A percentile compares a stretch with the other conserved stretches of the same genome.
phyloP scores from a whole-genome alignment of 2,113 vertebrate species.

The Athene cunicularia region DNA sequence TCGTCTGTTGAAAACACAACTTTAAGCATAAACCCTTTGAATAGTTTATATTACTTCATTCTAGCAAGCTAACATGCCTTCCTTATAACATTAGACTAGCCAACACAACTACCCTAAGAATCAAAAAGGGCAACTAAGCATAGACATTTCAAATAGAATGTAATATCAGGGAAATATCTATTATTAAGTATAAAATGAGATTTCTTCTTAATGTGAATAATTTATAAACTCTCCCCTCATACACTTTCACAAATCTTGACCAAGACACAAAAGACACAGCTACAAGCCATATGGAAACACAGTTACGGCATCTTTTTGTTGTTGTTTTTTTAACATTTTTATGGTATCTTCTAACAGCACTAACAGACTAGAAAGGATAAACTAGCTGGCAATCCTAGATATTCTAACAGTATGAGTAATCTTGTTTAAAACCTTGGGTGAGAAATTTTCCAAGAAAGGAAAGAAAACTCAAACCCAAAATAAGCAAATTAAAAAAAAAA shows the following conservation, averaged over 20 bases:
- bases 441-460: background rate
- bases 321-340: background rate
- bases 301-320: background rate
- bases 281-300: background rate
- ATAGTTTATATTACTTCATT: background rate
- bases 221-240: background rate
- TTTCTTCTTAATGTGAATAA: background rate
- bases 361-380: background rate
- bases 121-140: background rate
- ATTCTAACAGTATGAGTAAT: background rate
- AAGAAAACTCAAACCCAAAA: background rate
- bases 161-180: background rate
- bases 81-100: background rate
- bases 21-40: background rate
- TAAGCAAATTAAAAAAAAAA: background rate
- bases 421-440: background rate
- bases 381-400: background rate
- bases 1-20: background rate
- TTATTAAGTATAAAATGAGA: background rate
- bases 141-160: accelerated
- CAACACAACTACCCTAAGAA: background rate
- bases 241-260: background rate
- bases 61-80: background rate
- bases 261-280: background rate
- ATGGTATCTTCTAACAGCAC: background rate